Base-by-base conservation (phyloP, 35 echinoderm and acorn worm genomes). In the Heliocidaris tuberculata region DNA sequence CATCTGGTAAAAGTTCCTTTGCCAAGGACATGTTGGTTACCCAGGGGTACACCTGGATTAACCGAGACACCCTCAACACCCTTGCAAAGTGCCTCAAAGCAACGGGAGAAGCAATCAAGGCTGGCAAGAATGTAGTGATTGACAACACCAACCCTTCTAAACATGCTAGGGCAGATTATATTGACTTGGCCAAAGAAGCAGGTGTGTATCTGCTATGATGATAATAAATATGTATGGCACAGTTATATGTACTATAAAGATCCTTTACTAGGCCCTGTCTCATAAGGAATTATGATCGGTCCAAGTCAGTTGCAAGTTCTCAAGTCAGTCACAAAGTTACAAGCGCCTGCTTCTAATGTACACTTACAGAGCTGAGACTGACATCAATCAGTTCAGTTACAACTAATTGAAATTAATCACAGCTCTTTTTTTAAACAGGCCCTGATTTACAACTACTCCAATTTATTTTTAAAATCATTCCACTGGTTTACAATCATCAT, bases 101-200 rank as follows among this genome's bases (percentile, higher is more conserved):
- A 30, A 96, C 98, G 2, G 96, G 94, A 86, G 94, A 93, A 48
- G 97, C 96, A n/a, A 96, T 99, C 30, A 90, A 94, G 31, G 95
- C 93, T 17, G 98, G 98, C 1, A 94, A 99, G 86, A 97, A 88
- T 94, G 96, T 99, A 5, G 98, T 96, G 60, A 91, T 99, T 27
- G 98, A 99, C 94, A 99, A 99, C 86, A 99, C 98, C 5, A 99
- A 99, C 88, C 98, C 98, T 59, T 96, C 96, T 30, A 50, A 24
- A 49, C 10, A 56, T 85, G 95, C 90, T 0, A 96, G 98, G 61
- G 88, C 93, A 2, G 94, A 95, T 86, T 99, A 97, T 92, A 96
- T 99, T 31, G 31, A 48, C 19, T 31, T 95, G 30, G 96, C 96
- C 5, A 95, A 95, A n/a, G 95, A 97, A 24, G 95, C 96, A 71